A percentile compares a stretch with the other conserved stretches of the same genome.
phyloP scores from a whole-genome alignment of 2,113 vertebrate genomes.

The Platanista minor region DNA sequence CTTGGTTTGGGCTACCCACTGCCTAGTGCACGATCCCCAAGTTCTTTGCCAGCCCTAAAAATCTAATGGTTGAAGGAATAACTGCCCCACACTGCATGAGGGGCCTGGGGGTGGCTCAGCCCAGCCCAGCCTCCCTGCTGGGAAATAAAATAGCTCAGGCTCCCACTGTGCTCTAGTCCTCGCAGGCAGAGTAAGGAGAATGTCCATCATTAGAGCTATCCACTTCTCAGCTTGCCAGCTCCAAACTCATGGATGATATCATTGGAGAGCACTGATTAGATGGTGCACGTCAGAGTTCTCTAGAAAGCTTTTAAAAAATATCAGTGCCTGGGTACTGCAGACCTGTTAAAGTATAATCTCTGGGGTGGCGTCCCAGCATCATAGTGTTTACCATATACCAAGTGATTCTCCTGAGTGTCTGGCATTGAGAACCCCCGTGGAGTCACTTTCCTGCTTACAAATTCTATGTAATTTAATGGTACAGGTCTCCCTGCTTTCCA shows the following conservation, averaged over 20 bases:
- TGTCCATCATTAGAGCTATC: neutral
- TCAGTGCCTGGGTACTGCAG: too few species aligned
- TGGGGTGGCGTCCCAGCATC: neutral
- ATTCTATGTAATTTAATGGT: neutral
- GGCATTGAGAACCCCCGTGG: too few species aligned
- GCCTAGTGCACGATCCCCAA: neutral
- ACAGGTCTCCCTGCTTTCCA: neutral
- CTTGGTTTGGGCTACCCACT: neutral
- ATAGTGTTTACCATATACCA: neutral
- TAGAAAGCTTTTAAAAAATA: neutral
- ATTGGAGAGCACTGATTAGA: neutral
- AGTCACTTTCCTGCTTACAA: neutral
- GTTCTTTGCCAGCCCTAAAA: neutral
- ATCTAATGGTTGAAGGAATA: neutral
- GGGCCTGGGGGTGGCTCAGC: too few species aligned
- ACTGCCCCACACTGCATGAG: too few species aligned
- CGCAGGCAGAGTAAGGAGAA: neutral
- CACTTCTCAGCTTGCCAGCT: neutral
- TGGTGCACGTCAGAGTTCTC: neutral
- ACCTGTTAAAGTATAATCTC: neutral
- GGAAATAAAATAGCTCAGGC: neutral
- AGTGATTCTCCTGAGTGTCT: neutral
- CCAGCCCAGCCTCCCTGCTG: neutral
- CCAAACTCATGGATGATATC: neutral
- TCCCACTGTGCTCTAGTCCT: neutral